Evolutionary conservation across 2,797 vertebrate genomes (phyloP), one percentile per base, ranked within the genome.

Genomic region (Nothura maculosa): DNA sequence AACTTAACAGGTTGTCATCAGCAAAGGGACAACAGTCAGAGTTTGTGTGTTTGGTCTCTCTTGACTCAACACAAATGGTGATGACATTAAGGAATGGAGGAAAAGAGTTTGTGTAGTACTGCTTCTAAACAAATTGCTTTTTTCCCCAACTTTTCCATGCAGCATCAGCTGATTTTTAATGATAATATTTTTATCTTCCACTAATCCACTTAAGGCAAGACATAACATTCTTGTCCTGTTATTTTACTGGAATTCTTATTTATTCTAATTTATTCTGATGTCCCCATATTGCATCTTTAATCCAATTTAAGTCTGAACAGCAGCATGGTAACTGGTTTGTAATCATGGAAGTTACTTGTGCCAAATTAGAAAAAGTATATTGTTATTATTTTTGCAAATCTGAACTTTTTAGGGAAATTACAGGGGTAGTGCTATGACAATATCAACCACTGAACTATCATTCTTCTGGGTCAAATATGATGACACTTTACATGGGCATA

Each of bases 161-260:
- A 64, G 14, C 55, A 87, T 93, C 92, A 93, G 89, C 85, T 76
- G 47, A 48, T 85, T 95, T 81, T 73, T 25, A 87, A 70, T 45
- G 76, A 79, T 79, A 95, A 94, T 87, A 87, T 92, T 94, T 96
- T 94, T 92, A 81, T 94, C 85, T 94, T 81, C 79, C 66, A 73
- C 89, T 94, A 94, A 94, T 89, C 80, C 73, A 81, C 87, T 91
- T 86, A 94, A 73, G 30, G n/a, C 58, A 89, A 94, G 84, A 92
- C 82, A 91, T 83, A 94, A 87, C 93, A 95, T 92, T 95, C 82
- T 92, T 87, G 18, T 87, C 76, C 38, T 83, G 76, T 87, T 93
- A 75, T 85, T 94, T 95, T 92, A 78, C 87, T 94, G 90, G 84
- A 93, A 93, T 87, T 89, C 66, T 85, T 84, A 81, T 75, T 92